Percentiles rank a stretch among this genome's conserved stretches.
Conservation (phyloP, 2,888 invertebrate species). For the Chloroclystis v-ata region DNA sequence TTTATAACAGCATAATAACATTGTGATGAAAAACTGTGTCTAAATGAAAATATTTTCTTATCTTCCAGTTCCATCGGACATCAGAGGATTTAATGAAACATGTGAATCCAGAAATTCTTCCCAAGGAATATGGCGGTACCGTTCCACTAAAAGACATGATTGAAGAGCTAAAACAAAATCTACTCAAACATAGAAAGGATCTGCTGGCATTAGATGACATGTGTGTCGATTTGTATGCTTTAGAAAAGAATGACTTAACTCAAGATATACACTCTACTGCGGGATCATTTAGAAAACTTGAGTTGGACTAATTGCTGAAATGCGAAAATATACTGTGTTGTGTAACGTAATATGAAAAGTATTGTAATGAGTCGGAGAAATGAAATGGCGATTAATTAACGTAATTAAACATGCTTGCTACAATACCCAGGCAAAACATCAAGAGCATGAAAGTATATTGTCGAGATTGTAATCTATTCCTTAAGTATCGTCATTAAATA, state of each 20-base stretch:
- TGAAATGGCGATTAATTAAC: neutral
- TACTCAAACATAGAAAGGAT: conserved; percentile 81
- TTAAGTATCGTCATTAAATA: neutral
- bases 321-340: neutral
- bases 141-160: conserved; percentile 89
- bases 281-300: conserved; percentile 90
- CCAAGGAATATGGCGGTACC: conserved; percentile 93
- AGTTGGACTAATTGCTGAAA: conserved; percentile 81
- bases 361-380: neutral
- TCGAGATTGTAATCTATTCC: neutral
- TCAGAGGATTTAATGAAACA: conserved; percentile 84
- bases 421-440: no score
- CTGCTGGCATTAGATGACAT: conserved; percentile 86
- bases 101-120: conserved; percentile 86
- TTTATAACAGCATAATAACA: no score
- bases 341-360: neutral
- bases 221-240: conserved; percentile 82
- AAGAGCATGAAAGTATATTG: neutral
- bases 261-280: conserved; percentile 86
- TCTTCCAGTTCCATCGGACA: conserved; percentile 83
- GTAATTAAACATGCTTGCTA: no score
- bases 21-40: neutral
- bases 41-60: conserved; percentile 1
- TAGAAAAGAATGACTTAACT: conserved; percentile 79
- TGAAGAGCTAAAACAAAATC: conserved; percentile 81